phyloP scores from a whole-genome alignment of 2,113 vertebrate species.

The rat (Rattus norvegicus) region DNA sequence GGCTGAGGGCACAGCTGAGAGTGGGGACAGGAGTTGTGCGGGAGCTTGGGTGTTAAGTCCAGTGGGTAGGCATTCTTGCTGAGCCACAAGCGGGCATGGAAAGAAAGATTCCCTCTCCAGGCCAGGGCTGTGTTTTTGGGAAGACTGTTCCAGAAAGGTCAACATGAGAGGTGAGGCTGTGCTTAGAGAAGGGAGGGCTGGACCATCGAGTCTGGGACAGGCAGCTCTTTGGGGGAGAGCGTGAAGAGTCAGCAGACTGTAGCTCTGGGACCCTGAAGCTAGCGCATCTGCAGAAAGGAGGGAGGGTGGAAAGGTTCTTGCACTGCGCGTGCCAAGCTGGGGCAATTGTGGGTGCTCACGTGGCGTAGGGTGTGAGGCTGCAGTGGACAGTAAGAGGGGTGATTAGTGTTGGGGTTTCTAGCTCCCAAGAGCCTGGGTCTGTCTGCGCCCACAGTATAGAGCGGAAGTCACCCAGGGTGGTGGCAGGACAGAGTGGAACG shows the following conservation, averaged over 20 bases:
- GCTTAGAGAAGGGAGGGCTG: not conserved
- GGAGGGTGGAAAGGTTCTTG: not conserved
- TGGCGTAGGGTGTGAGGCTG: not conserved
- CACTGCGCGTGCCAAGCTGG: not conserved
- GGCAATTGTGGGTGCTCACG: not conserved
- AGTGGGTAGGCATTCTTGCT: not conserved
- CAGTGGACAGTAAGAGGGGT: not conserved
- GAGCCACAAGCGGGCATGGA: not conserved
- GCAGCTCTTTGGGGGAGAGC: not conserved
- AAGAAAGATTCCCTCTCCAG: not conserved
- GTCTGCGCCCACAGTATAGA: not conserved
- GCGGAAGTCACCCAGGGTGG: not conserved
- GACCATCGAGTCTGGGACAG: not conserved
- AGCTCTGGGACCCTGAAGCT: not conserved
- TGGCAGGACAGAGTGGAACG: not conserved
- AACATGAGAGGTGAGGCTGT: not conserved
- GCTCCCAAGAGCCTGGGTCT: not conserved
- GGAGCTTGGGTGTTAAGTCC: not conserved
- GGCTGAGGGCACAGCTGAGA: not conserved
- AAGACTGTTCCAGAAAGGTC: not conserved
- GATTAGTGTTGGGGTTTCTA: not conserved
- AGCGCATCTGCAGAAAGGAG: not conserved
- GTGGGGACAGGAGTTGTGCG: not conserved
- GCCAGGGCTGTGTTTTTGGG: not conserved
- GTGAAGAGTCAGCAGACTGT: not conserved